Evolutionary conservation across 2,888 invertebrate species (phyloP).

Genomic region (Brenthis ino): DNA sequence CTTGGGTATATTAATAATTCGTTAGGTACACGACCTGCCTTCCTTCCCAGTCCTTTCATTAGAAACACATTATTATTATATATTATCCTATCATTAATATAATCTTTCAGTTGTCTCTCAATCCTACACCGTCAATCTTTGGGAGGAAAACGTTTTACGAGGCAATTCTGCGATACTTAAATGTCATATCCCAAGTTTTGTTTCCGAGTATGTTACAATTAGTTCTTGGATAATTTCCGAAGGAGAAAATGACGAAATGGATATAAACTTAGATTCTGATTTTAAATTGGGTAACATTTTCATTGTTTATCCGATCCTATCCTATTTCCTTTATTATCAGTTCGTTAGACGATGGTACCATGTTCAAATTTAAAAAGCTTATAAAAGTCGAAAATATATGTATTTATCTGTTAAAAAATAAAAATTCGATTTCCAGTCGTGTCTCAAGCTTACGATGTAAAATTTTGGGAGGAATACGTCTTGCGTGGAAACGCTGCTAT

Average conservation of each 20-base stretch:
- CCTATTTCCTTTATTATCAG: constrained; percentile 1
- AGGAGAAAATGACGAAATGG: constrained; percentile 70
- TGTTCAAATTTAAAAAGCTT: background rate
- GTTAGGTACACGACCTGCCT: constrained; percentile 36
- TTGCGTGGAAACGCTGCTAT: constrained; percentile 94
- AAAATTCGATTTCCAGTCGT: constrained; percentile 87
- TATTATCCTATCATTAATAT: background rate
- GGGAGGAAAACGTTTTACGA: constrained; percentile 95
- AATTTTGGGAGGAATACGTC: constrained; percentile 96
- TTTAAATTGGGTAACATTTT: constrained; percentile 64
- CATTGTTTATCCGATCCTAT: constrained; percentile 20
- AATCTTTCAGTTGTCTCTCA: constrained; percentile 90
- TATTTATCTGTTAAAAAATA: background rate
- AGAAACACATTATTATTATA: background rate
- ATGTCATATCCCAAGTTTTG: constrained; percentile 96
- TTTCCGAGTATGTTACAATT: constrained; percentile 93
- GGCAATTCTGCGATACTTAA: constrained; percentile 95
- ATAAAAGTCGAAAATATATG: background rate
- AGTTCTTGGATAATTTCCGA: constrained; percentile 93
- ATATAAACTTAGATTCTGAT: constrained; percentile 74
- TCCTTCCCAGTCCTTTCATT: constrained; percentile 12
- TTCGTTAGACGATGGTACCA: too few species aligned
- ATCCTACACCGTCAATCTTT: constrained; percentile 93
- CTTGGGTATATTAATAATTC: constrained; percentile 57
- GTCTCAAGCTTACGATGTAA: constrained; percentile 93